Evolutionary conservation across 2,113 vertebrate species (phyloP), one percentile per base, ranked within the genome.

Genomic region (Melanerpes formicivorus): DNA sequence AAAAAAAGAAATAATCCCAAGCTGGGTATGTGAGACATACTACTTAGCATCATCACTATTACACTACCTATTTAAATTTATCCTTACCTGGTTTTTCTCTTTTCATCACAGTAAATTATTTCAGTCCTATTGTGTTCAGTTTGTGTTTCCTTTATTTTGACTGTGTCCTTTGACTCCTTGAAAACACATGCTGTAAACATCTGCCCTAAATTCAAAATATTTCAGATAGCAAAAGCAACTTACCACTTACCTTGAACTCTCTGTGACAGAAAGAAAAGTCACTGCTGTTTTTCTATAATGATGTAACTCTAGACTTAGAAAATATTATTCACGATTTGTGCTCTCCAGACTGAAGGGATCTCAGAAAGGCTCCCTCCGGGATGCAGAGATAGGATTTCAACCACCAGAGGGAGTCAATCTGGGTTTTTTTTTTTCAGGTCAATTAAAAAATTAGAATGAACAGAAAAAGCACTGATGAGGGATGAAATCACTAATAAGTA

Each of bases 361-460:
- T 58, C 55, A 18, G n/a, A 60, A 50, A 76, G 12, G 34, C 18
- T 52, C 18, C 7, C 32, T 59, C 66, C 3, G 4, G 25, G 79
- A 71, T 30, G 37, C 17, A 71, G 37, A 76, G 72, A 37, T 19
- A 21, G 1, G 8, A 54, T 58, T 94, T 89, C 44, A 62, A 7
- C 95, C 95, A 95, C 84, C 62, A 94, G 94, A 93, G 95, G 96
- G 96, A 89, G 89, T 21, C 34, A 87, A 89, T 17, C 50, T 84
- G 32, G n/a, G 34, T 34, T 34, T 3, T 91, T 46, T 75, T 40
- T 40, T 58, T 72, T 52, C 78, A 72, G 22, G 46, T 70, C 50
- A 52, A 52, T 52, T 52, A 23, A 52, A 52, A 85, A 56, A 58
- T 19, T 5, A 37, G 8, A 70, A 81, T 5, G 25, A 87, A 77